Evolutionary conservation across 2,888 invertebrate species (phyloP).

Genomic region (Ormia ochracea): DNA sequence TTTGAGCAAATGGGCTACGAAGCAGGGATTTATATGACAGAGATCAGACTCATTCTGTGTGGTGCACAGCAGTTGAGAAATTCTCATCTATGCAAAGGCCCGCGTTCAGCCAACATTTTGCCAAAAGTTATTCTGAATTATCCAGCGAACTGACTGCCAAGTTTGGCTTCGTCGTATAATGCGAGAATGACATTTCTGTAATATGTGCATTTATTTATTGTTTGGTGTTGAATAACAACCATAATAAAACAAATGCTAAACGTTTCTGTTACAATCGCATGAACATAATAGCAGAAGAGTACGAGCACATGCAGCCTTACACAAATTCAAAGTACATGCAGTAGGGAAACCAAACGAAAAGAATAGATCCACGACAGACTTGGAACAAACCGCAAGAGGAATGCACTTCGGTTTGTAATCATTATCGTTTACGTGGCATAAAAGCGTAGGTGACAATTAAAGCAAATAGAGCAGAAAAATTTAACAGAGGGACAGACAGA

Average conservation of each 20-base stretch:
- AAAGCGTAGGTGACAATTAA: constrained; percentile 58
- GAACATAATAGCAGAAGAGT: constrained; percentile 38
- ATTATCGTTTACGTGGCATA: constrained; percentile 7
- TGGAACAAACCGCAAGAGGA: constrained; percentile 31
- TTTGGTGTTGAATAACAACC: constrained; percentile 58
- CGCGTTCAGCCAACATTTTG: too few relatives aligned
- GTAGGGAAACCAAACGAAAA: not conserved
- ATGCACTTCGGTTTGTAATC: constrained; percentile 26
- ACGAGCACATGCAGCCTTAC: not conserved
- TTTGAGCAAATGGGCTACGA: too few relatives aligned
- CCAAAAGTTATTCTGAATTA: too few relatives aligned
- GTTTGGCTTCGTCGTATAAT: not conserved
- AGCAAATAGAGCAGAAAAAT: constrained; percentile 57
- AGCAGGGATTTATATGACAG: too few relatives aligned
- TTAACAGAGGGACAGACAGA: not conserved
- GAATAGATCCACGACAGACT: constrained; percentile 26
- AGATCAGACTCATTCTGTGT: too few relatives aligned
- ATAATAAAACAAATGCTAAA: constrained; percentile 50
- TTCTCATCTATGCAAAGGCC: too few relatives aligned
- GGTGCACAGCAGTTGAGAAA: too few relatives aligned
- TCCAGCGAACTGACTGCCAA: too few relatives aligned
- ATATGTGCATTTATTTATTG: constrained; percentile 10
- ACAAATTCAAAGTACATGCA: not conserved
- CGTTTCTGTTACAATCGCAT: constrained; percentile 28
- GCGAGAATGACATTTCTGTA: not conserved